Conservation (phyloP, 2,797 vertebrate genomes). For the Urosaurus nigricauda region DNA sequence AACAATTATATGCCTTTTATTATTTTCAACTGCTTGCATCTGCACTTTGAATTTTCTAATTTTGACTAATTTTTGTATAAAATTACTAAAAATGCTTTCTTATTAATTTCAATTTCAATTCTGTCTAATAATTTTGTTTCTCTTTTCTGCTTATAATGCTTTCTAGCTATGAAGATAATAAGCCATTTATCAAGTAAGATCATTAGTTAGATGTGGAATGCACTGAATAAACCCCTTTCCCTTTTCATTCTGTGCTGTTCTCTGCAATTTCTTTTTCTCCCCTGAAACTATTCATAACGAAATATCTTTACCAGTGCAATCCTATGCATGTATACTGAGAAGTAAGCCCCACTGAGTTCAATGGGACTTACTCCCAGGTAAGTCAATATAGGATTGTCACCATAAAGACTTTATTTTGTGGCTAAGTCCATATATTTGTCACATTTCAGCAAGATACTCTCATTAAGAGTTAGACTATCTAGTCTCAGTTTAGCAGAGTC, state of each 20-base stretch:
- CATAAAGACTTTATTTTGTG: conserved; percentile 76
- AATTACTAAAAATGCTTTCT: conserved; percentile 83
- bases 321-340: neutral
- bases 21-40: conserved; percentile 83
- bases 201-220: conserved; percentile 92
- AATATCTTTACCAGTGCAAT: conserved; percentile 66
- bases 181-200: conserved; percentile 99
- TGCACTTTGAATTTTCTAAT: conserved; percentile 84
- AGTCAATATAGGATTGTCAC: neutral
- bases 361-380: neutral
- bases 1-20: conserved; percentile 80
- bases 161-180: conserved; percentile 99
- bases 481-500: conserved; percentile 77
- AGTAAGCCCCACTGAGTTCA: conserved; percentile 1
- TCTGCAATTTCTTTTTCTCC: conserved; percentile 75
- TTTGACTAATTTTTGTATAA: conserved; percentile 82
- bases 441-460: conserved; percentile 79
- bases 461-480: conserved; percentile 73
- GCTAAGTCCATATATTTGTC: conserved; percentile 78
- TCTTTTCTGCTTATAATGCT: conserved; percentile 99
- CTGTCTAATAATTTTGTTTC: conserved; percentile 98
- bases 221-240: conserved; percentile 81
- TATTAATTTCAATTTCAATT: conserved; percentile 85
- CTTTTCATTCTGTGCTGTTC: conserved; percentile 82
- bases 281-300: conserved; percentile 81